Percentiles rank a stretch among this genome's conserved stretches.
phyloP scores from a whole-genome alignment of 2,113 vertebrate genomes.

The Trachemys scripta region DNA sequence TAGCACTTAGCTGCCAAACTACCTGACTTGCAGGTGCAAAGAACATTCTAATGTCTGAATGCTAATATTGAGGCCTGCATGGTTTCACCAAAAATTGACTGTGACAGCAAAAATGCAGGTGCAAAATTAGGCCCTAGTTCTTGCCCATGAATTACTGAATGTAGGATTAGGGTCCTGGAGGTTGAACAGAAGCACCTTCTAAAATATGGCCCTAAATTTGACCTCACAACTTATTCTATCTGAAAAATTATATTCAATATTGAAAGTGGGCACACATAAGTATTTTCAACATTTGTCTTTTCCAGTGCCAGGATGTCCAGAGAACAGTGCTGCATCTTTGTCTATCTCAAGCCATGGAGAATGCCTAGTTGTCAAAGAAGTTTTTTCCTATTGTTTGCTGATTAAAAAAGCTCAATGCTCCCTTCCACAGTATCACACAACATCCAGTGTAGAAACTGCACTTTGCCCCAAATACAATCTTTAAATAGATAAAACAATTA shows the following conservation, averaged over 20 bases:
- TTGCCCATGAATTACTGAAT: background rate
- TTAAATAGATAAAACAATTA: background rate
- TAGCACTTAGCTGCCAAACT: constrained; percentile 36
- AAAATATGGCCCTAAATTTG: background rate
- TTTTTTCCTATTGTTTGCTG: background rate
- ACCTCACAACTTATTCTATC: background rate
- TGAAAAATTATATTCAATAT: background rate
- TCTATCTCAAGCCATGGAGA: background rate
- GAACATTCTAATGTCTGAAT: constrained; percentile 16
- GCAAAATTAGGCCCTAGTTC: background rate
- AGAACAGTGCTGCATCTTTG: background rate
- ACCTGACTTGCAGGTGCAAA: constrained; percentile 39
- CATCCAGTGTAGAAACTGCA: background rate
- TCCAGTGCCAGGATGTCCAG: background rate
- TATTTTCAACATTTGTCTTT: background rate
- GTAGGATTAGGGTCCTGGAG: background rate
- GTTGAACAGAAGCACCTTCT: background rate
- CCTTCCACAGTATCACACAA: background rate
- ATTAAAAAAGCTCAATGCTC: background rate
- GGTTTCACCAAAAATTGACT: background rate
- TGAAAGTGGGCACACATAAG: background rate
- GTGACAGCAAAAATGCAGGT: background rate
- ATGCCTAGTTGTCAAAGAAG: background rate
- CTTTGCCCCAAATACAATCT: background rate
- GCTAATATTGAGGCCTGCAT: background rate